A percentile compares a stretch with the other conserved stretches of the same genome.
Conservation (phyloP, 2,888 invertebrate species). For the Nymphalis urticae region DNA sequence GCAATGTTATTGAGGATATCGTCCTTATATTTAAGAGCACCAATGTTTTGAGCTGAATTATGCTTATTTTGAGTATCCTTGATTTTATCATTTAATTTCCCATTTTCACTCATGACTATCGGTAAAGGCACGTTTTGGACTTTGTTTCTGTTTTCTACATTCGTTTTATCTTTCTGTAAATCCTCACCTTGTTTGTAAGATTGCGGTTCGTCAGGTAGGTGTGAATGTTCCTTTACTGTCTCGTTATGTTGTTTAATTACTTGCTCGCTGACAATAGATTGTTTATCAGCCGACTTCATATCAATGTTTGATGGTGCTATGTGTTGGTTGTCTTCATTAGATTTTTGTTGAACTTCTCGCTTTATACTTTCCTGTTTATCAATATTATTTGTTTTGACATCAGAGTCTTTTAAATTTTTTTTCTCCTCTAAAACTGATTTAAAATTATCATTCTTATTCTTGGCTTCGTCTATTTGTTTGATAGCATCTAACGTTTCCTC, state of each 20-base stretch:
- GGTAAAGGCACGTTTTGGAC: conserved; percentile 57
- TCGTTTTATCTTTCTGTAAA: conserved; percentile 40
- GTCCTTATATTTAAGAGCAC: conserved; percentile 33
- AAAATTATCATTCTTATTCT: conserved; percentile 19
- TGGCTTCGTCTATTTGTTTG: conserved; percentile 62
- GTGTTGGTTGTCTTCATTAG: conserved; percentile 18
- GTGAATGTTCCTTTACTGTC: conserved; percentile 50
- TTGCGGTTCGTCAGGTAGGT: conserved; percentile 66
- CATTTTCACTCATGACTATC: conserved; percentile 52
- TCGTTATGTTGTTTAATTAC: conserved; percentile 22
- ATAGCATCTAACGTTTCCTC: conserved; percentile 73
- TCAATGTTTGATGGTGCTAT: conserved; percentile 20
- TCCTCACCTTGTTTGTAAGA: conserved; percentile 70
- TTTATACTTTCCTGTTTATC: conserved; percentile 19
- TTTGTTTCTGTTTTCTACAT: conserved; percentile 36
- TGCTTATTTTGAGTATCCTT: conserved; percentile 10
- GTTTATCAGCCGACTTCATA: conserved; percentile 7
- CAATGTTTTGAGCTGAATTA: conserved; percentile 28
- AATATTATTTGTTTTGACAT: conserved; percentile 16
- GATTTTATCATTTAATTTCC: conserved; percentile 32
- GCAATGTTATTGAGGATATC: conserved; percentile 32
- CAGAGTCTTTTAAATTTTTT: not conserved
- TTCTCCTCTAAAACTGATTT: conserved; percentile 25
- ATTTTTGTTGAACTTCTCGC: conserved; percentile 10
- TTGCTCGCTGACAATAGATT: conserved; percentile 16